Base-by-base conservation (phyloP, 1,140 invertebrate species). In the Hestina assimilis region DNA sequence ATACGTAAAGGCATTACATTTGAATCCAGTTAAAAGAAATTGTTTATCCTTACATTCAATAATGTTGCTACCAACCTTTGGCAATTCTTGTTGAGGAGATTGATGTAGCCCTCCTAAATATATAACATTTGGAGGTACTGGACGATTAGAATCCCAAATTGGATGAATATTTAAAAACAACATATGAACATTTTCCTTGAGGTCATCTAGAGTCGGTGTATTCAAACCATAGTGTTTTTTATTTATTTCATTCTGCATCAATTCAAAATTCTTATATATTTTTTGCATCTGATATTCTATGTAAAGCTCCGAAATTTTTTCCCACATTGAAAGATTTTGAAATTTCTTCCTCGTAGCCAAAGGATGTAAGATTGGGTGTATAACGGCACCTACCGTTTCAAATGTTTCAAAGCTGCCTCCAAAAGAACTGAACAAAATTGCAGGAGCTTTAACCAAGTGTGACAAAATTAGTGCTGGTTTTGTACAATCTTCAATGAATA, bases 121-220 rank as follows among this genome's bases (percentile, higher is more conserved):
- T 5, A 91, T 68, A 2, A 90, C 81, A 48, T 69, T 79, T 4
- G 90, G 89, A 8, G 87, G 79, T 6, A 86, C 63, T 5, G 91
- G 84, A 33, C 86, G 75, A 28, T 83, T 76, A 23, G 78, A 72
- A 35, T 83, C 69, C 63, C 89, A 80, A 14, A 87, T 66, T 1
- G 84, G 82, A 81, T 91, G 83, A 6, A 69, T 69, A 64, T 89
- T 90, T 1, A 89, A 50, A 52, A 93, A 89, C n/a, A 92, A 31
- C 71, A 93, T 69, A 50, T 89, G 87, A 0, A 89, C 71, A 69
- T 90, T 89, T 35, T 74, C 75, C 24, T 80, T 72, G 8, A 92
- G 65, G 43, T 90, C 83, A 3, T 66, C 59, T 11, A 90, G 17
- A 9, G 67, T 45, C 0, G 89, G 84, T 12, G 79, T 56, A 43